phyloP scores from a whole-genome alignment of 2,797 vertebrate species.

The Rousettus madagascariensis region DNA sequence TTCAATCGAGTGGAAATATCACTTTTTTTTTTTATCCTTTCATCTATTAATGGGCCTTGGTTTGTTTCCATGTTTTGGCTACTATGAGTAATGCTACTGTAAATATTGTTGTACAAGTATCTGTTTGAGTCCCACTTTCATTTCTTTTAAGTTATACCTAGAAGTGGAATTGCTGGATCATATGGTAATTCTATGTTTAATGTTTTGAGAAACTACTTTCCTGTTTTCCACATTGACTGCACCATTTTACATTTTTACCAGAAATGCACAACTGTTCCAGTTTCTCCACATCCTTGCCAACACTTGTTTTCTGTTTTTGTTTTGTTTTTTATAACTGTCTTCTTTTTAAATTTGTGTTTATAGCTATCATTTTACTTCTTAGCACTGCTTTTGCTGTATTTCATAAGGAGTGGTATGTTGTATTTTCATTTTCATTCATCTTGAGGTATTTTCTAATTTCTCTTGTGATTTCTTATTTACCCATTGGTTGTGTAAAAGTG shows the following conservation, averaged over 20 bases:
- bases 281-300: background rate
- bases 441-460: background rate
- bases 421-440: background rate
- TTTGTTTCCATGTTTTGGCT: background rate
- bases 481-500: background rate
- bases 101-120: background rate
- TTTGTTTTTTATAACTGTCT: background rate
- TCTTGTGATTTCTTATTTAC: background rate
- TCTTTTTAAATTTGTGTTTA: background rate
- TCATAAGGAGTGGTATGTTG: background rate
- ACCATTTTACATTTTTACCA: background rate
- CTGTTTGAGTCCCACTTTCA: background rate
- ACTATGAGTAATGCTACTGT: background rate
- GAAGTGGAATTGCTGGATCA: background rate
- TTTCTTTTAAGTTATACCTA: background rate
- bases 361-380: background rate
- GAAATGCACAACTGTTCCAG: background rate
- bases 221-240: background rate
- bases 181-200: constrained; percentile 37
- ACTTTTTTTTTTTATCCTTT: constrained; percentile 29
- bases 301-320: background rate
- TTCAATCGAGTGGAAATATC: background rate
- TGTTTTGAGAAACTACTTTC: background rate
- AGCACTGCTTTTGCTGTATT: background rate
- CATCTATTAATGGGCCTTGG: background rate